Base-by-base conservation (phyloP, 2,113 vertebrate genomes). In the Coptodon bakossiorum region DNA sequence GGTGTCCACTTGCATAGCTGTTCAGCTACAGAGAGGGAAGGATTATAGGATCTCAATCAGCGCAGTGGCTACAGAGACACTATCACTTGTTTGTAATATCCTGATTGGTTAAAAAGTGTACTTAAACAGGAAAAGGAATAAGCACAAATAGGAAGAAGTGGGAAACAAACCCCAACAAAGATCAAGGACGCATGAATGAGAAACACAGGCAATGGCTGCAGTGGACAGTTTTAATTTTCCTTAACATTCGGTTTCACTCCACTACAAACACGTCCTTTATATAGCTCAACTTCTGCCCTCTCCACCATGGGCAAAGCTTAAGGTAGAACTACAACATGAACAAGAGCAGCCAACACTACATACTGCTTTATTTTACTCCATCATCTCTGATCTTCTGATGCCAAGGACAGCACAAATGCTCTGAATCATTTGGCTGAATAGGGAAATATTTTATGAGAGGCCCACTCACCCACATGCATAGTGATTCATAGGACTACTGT, bases 361-460 rank as follows among this genome's bases (percentile, higher is more conserved):
- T 27, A 19, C 10, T 50, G 16, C 71, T 50, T 78, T 12, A 91
- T 91, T 88, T 88, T 48, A 80, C 91, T 90, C 87, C 50, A 87
- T 80, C 85, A 89, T 83, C 78, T 16, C 76, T 13, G 56, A 89
- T 78, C 53, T 59, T 91, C 89, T 81, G 90, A 90, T 84, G 80
- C 50, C 76, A 59, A 85, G 85, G 86, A 96, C 86, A 93, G 94
- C 87, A 94, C 95, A 86, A 66, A 94, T 54, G 89, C 87, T 86
- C 82, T 87, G 90, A 95, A 86, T 91, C 92, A 92, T 94, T 95
- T 94, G 92, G 87, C 90, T 93, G 81, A 91, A 86, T 82, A 84
- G 86, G 87, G 91, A 94, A 92, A 94, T 94, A 84, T 92, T 91
- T 94, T 86, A 93, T 91, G 89, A 91, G 53, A 31, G 59, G 31